Conservation (phyloP, 2,113 vertebrate genomes). For the Drymodes brunneopygia region DNA sequence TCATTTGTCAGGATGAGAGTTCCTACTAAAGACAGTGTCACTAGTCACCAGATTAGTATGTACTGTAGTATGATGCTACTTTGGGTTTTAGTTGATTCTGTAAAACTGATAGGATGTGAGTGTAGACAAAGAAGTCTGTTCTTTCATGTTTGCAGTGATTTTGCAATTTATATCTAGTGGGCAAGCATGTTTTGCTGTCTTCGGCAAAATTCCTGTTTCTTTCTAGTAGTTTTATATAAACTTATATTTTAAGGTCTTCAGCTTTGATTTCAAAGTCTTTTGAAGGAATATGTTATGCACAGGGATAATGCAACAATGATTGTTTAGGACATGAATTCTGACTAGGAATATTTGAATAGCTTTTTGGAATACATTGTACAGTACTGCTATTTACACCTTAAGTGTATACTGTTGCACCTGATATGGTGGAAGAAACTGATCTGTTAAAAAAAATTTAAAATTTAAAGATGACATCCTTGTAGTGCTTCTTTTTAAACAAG, state of each 20-base stretch:
- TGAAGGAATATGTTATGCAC: neutral
- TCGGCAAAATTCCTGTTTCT: neutral
- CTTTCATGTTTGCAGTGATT: neutral
- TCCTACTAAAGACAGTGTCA: neutral
- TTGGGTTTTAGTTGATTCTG: neutral
- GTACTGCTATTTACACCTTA: neutral
- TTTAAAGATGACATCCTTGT: neutral
- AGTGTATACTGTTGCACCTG: neutral
- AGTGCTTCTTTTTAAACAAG: neutral
- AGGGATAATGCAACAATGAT: neutral
- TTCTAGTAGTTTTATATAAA: neutral
- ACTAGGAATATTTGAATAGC: neutral
- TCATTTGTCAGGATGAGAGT: neutral
- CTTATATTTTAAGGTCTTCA: neutral
- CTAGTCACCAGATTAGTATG: neutral
- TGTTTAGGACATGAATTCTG: neutral
- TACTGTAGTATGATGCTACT: neutral
- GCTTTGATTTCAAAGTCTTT: neutral
- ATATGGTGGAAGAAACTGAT: neutral
- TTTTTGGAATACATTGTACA: neutral
- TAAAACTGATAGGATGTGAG: neutral
- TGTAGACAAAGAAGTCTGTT: neutral
- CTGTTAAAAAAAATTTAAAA: neutral
- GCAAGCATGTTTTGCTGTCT: neutral
- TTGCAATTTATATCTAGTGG: neutral